Base-by-base conservation (phyloP, 92 coral and sea anemone genomes). In the Actinernus sp. region DNA sequence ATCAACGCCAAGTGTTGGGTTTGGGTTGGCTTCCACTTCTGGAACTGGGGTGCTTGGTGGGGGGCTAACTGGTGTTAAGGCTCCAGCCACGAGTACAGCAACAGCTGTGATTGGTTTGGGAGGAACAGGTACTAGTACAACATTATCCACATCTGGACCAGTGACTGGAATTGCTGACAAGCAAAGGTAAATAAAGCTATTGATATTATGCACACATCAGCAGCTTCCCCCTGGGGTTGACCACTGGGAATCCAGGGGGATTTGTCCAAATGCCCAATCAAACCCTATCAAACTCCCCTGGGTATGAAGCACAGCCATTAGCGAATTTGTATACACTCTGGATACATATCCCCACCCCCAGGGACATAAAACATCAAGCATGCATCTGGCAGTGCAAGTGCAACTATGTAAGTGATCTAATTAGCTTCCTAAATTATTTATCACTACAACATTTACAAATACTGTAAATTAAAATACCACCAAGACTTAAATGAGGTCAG, bases 51-150 rank as follows among this genome's bases (percentile, higher is more conserved):
- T 31, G 23, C 29, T 51, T 27, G 46, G 39, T 19, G 61, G 64
- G 37, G 80, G 90, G 58, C 17, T 73, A 24, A 58, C 73, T 65
- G 71, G 74, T 55, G 18, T 52, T 1, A 73, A 39, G 14, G 55
- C 66, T 13, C 44, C 90, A 20, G 41, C 82, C 1, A 57, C 79
- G 23, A 54, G 71, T 1, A 51, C 70, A 49, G 61, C 81, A 24
- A 58, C 86, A 20, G 64, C 60, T 29, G 31, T 75, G 14, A 56
- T 79, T 59, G 92, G 87, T 28, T 31, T 81, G 20, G 92, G 87
- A 12, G 92, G 87, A 4, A 85, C 92, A 47, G 92, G 86, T 4
- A 65, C 88, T 0, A 78, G 84, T 20, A 43, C 87, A 17, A 38
- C 82, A 11, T 74, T 55, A 38, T 59, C 79, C 26, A 13, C 61